These are phyloP conservation scores for Plagodis pulveraria DNA, from an alignment of 2,888 invertebrate genomes.

Conservation along the genomic window DNA sequence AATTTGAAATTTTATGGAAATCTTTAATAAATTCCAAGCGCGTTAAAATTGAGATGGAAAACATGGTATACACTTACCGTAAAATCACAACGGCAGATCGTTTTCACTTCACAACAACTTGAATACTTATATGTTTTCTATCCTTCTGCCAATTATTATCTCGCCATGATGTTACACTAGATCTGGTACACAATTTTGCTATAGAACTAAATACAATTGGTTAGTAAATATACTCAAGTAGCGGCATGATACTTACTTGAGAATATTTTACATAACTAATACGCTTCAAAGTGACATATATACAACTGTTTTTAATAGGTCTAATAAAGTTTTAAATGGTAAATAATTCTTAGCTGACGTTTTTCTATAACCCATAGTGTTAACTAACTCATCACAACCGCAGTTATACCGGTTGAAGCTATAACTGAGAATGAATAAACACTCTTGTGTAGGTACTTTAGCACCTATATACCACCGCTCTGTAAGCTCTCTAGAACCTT, in stretches of 20 bases:
- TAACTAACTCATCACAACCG: neutral
- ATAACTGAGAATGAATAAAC: too few species aligned
- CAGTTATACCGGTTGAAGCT: neutral
- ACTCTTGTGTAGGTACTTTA: too few species aligned
- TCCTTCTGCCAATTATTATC: too few species aligned
- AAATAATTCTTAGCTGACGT: constrained; percentile 1
- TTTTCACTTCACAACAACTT: neutral
- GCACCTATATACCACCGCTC: neutral
- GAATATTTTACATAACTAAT: too few species aligned
- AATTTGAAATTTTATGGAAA: neutral
- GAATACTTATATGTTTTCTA: too few species aligned
- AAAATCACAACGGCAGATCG: neutral
- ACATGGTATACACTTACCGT: too few species aligned
- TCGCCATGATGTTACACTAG: neutral
- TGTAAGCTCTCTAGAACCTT: neutral
- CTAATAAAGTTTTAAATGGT: neutral
- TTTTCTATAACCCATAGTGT: constrained; percentile 1
- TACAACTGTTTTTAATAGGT: neutral
- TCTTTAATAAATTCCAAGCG: neutral
- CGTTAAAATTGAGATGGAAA: too few species aligned
- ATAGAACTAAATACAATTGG: neutral
- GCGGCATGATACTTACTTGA: too few species aligned
- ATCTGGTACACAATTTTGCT: neutral
- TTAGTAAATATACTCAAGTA: too few species aligned
- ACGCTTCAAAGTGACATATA: too few species aligned